Conservation (phyloP, 1,140 invertebrate genomes). For the Ips typographus region DNA sequence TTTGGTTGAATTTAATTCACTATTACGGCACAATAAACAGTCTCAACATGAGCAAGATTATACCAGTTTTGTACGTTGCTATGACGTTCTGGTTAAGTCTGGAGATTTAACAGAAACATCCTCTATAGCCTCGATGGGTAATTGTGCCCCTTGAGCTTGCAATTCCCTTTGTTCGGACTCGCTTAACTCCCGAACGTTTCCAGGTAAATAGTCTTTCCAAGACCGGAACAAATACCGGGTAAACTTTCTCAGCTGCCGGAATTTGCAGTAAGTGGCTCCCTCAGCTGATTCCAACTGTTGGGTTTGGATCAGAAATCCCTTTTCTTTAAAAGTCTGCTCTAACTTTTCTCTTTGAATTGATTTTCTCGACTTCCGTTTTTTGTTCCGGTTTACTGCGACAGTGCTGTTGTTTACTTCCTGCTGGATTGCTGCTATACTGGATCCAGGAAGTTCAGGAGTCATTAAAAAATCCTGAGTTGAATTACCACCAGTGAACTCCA, state of each 20-base stretch:
- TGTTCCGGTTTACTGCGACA: constrained; percentile 47
- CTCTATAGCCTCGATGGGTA: constrained; percentile 29
- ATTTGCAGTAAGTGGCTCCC: constrained; percentile 92
- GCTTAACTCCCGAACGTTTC: constrained; percentile 59
- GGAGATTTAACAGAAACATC: constrained; percentile 38
- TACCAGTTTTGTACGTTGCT: not conserved
- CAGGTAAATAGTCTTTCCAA: constrained; percentile 91
- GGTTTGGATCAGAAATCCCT: constrained; percentile 89
- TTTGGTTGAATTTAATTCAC: not conserved
- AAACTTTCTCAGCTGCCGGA: constrained; percentile 86
- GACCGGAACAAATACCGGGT: constrained; percentile 88
- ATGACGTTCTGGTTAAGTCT: constrained; percentile 30
- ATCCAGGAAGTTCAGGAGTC: constrained; percentile 51
- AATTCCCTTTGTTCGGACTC: constrained; percentile 31
- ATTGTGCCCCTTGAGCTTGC: constrained; percentile 18
- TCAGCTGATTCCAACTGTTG: constrained; percentile 89
- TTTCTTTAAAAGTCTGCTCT: constrained; percentile 90
- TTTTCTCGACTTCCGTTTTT: constrained; percentile 76
- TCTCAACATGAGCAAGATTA: too few relatives aligned
- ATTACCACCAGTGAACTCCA: constrained; percentile 41
- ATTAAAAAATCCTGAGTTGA: constrained; percentile 51
- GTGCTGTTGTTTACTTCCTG: constrained; percentile 41
- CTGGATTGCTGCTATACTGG: constrained; percentile 38
- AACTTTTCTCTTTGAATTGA: constrained; percentile 82
- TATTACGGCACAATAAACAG: not conserved